Evolutionary conservation across 2,113 vertebrate genomes (phyloP).

Genomic region (Canis aureus): DNA sequence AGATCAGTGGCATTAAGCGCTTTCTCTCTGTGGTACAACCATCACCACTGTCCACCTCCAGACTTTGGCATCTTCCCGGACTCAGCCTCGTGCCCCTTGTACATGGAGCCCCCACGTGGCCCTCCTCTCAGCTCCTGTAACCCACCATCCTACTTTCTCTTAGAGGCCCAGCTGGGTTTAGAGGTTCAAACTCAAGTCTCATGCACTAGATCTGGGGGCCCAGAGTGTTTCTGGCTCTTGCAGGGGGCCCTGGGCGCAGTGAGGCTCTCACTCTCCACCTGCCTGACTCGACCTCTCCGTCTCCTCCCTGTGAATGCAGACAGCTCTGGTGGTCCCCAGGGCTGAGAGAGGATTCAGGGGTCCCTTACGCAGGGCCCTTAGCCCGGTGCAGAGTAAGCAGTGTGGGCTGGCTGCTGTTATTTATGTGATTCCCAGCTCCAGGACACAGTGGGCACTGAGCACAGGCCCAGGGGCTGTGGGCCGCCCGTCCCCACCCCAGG

Average conservation of each 20-base stretch:
- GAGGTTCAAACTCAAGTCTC: neutral
- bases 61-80: neutral
- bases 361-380: too few species aligned
- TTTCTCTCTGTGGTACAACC: accelerated
- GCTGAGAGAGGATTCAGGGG: neutral
- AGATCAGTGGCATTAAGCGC: neutral
- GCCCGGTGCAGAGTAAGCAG: accelerated
- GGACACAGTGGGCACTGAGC: neutral
- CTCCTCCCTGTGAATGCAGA: neutral
- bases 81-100: neutral
- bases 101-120: accelerated
- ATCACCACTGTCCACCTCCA: neutral
- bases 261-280: neutral
- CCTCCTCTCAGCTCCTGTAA: neutral
- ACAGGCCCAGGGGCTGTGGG: neutral
- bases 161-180: neutral
- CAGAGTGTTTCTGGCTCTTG: accelerated
- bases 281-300: neutral
- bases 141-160: too few species aligned
- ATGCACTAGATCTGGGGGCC: neutral
- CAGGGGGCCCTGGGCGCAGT: neutral
- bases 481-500: neutral
- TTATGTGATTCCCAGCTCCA: neutral
- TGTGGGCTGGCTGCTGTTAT: neutral
- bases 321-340: accelerated